Percentiles rank a stretch among this genome's conserved stretches.
Conservation (phyloP, 1,140 invertebrate species). For the Calephelis virginiensis region DNA sequence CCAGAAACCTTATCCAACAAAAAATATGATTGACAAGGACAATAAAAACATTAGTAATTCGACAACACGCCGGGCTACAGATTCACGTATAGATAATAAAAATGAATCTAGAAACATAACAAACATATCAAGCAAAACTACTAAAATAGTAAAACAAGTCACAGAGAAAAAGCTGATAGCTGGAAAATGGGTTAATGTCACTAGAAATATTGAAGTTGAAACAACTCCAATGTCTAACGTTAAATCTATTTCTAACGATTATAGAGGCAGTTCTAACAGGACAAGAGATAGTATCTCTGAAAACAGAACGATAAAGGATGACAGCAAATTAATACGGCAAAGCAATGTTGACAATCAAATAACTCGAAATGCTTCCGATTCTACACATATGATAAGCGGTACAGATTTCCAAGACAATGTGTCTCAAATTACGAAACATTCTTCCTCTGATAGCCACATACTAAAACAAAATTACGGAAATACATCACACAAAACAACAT, state of each 20-base stretch:
- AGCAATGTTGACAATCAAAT: conserved; percentile 27
- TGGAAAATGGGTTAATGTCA: conserved; percentile 68
- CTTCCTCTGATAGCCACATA: conserved; percentile 24
- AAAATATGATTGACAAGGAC: conserved; percentile 10
- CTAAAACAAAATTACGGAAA: conserved; percentile 22
- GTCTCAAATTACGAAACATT: conserved; percentile 28
- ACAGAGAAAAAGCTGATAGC: conserved; percentile 68
- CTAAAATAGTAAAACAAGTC: conserved; percentile 66
- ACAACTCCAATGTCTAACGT: conserved; percentile 24
- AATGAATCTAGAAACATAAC: conserved; percentile 47
- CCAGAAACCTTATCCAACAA: conserved; percentile 4
- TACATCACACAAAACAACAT: conserved; percentile 30
- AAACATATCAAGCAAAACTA: conserved; percentile 47
- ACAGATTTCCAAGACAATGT: conserved; percentile 27
- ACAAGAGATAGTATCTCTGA: conserved; percentile 23
- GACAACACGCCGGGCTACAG: conserved; percentile 37
- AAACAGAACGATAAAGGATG: conserved; percentile 24
- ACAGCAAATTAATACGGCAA: conserved; percentile 21
- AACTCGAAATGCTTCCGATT: conserved; percentile 32
- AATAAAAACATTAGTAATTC: conserved; percentile 33
- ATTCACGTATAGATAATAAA: conserved; percentile 45
- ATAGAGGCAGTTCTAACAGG: conserved; percentile 25
- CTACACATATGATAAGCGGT: conserved; percentile 37
- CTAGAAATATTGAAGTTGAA: conserved; percentile 62
- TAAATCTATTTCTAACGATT: conserved; percentile 32